Evolutionary conservation across 2,888 invertebrate genomes (phyloP).

Genomic region (Heliconius erato): DNA sequence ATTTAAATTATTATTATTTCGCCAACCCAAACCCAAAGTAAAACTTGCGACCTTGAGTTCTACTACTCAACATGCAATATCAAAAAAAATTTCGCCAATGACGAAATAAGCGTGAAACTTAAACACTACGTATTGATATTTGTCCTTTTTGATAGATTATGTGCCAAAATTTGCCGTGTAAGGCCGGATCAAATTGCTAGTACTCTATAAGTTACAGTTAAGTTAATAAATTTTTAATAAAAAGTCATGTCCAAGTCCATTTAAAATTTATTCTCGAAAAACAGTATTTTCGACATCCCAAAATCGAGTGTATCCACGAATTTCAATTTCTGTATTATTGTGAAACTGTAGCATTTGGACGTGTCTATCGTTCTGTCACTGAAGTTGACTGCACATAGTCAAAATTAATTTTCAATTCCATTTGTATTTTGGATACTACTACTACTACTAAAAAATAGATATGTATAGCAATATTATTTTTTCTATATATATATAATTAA

Average conservation of each 20-base stretch:
- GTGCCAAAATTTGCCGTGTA: background rate
- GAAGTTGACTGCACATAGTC: constrained; percentile 30
- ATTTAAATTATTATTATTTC: too few species aligned
- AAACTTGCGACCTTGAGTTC: too few species aligned
- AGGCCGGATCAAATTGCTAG: background rate
- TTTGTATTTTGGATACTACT: background rate
- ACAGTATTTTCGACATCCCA: background rate
- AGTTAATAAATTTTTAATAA: background rate
- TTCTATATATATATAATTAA: too few species aligned
- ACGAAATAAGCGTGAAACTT: too few species aligned
- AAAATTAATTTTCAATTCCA: constrained; percentile 39
- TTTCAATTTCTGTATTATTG: constrained; percentile 22
- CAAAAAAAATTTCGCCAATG: too few species aligned
- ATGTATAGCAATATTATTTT: background rate
- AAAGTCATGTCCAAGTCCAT: background rate
- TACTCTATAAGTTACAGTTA: background rate
- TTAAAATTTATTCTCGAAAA: constrained; percentile 2
- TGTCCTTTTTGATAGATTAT: background rate
- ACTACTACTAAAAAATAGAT: background rate
- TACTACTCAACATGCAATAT: too few species aligned
- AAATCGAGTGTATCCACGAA: constrained; percentile 17
- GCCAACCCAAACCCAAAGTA: too few species aligned
- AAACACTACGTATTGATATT: background rate
- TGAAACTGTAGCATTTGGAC: constrained; percentile 17
- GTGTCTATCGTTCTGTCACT: constrained; percentile 37